Base-by-base conservation (phyloP, 2,113 vertebrate genomes). In the Limanda limanda region DNA sequence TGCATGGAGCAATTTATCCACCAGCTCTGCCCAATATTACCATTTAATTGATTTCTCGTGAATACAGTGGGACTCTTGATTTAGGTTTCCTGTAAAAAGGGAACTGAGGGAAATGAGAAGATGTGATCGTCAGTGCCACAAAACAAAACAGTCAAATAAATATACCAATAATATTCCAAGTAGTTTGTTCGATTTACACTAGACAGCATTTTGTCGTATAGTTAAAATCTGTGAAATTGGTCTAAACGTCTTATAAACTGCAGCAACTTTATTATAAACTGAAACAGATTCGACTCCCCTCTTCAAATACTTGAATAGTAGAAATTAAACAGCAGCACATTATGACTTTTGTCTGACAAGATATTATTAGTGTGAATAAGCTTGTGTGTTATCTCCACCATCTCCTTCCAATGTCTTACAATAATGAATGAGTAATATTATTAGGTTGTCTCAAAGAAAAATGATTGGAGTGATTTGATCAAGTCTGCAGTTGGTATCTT, bases 41-140 rank as follows among this genome's bases (percentile, higher is more conserved):
- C 25, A 51, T 64, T 52, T 80, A 55, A 86, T 70, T 82, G 64
- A 74, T 82, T 64, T 2, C 62, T 58, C 65, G 25, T 18, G 52
- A 59, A 52, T 17, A 57, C 56, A 13, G n/a, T 1, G 31, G 37
- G n/a, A 52, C 25, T 24, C 57, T 70, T 42, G 59, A 35, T 83
- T 71, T 68, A 51, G 58, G 18, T 64, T 82, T 79, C 60, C 48
- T 71, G 54, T 42, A 24, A 73, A 73, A 81, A 15, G 12, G 60
- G 20, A 42, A n/a, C 31, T 37, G 35, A 5, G 37, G 20, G 20
- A 23, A 42, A 21, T 42, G n/a, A 63, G 48, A 71, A 45, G 9
- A 63, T 76, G 1, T 21, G 48, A 80, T 5, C 1, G 7, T 62
- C 66, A 11, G 59, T 23, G 59, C 12, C 47, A 71, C 25, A 8